Percentiles rank a stretch among this genome's conserved stretches.
Conservation (phyloP, 2,888 invertebrate genomes). For the Hoplodrina blanda region DNA sequence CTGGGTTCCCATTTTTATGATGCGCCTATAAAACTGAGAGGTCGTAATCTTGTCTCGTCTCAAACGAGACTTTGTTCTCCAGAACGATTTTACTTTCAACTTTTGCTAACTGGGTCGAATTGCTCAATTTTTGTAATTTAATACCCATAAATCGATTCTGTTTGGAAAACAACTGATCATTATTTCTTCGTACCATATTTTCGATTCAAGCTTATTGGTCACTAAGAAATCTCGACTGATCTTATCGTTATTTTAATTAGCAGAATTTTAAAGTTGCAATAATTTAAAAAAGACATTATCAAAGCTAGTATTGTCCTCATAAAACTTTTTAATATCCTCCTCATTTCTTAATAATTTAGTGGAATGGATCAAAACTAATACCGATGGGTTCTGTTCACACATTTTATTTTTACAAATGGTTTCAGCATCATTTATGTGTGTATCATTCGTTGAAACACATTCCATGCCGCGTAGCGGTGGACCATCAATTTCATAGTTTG, state of each 20-base stretch:
- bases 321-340: constrained; percentile 50
- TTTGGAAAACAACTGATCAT: constrained; percentile 63
- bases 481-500: constrained; percentile 86
- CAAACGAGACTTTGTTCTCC: constrained; percentile 68
- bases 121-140: constrained; percentile 80
- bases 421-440: constrained; percentile 79
- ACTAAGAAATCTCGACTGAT: constrained; percentile 18
- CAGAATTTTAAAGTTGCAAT: constrained; percentile 29
- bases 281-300: constrained; percentile 40
- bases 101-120: constrained; percentile 76
- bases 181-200: constrained; percentile 38
- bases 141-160: constrained; percentile 74
- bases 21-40: constrained; percentile 82
- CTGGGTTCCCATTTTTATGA: constrained; percentile 83
- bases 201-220: constrained; percentile 8
- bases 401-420: constrained; percentile 87
- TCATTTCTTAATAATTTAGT: constrained; percentile 61
- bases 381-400: constrained; percentile 76
- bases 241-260: constrained; percentile 46
- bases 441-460: constrained; percentile 82
- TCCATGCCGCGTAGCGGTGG: constrained; percentile 74
- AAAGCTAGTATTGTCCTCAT: constrained; percentile 46
- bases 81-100: constrained; percentile 70
- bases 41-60: constrained; percentile 77
- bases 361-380: constrained; percentile 62